Percentiles rank a stretch among this genome's conserved stretches.
These are phyloP conservation scores for Calliopsis andreniformis DNA, from an alignment of 1,140 invertebrate genomes.

Conservation along the genomic window DNA sequence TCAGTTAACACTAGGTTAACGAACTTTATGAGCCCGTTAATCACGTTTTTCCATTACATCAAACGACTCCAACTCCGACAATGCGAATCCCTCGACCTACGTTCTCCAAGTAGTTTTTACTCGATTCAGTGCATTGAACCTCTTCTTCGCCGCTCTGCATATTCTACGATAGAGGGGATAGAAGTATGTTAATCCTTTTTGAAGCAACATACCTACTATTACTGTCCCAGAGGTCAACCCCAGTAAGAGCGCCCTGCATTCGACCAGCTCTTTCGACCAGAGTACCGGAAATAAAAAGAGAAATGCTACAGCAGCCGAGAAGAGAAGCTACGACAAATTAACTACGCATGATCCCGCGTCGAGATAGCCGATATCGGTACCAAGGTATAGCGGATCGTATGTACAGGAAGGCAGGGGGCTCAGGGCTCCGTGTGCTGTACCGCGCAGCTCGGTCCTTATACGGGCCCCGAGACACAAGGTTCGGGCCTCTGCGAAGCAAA, in stretches of 20 bases:
- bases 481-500: constrained; percentile 42
- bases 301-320: background rate
- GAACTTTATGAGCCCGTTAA: too few relatives aligned
- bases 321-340: constrained; percentile 16
- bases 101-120: too few relatives aligned
- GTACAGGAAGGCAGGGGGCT: constrained; percentile 21
- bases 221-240: too few relatives aligned
- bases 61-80: too few relatives aligned
- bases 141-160: too few relatives aligned
- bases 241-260: background rate
- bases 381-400: constrained; percentile 15
- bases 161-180: too few relatives aligned
- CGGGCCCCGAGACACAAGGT: constrained; percentile 40
- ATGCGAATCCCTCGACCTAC: too few relatives aligned
- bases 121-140: too few relatives aligned
- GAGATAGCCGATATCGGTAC: constrained; percentile 23
- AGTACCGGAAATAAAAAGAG: background rate
- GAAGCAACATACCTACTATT: too few relatives aligned
- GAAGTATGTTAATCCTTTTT: too few relatives aligned
- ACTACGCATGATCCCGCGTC: constrained; percentile 16
- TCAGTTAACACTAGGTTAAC: too few relatives aligned
- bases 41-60: too few relatives aligned
- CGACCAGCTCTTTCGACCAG: background rate
- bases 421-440: constrained; percentile 5
- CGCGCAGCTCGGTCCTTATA: constrained; percentile 60